Evolutionary conservation across 2,113 vertebrate genomes (phyloP), one percentile per base, ranked within the genome.

Genomic region (Cyprinodon brontotheroides): DNA sequence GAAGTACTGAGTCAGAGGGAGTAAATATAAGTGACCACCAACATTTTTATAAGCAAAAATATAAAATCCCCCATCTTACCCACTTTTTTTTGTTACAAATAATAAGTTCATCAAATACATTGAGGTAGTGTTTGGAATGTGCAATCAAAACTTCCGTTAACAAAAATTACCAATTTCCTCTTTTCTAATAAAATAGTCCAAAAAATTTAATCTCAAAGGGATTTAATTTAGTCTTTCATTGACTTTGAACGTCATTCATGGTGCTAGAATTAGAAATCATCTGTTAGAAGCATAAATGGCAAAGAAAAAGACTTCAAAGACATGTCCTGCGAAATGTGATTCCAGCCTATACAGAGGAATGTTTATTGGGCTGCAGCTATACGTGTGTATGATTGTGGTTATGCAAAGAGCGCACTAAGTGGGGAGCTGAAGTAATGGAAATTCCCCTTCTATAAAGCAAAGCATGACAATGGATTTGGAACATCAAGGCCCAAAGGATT

Each of bases 401-500:
- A 83, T 89, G 89, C 82, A 88, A 86, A 91, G 83, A 86, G 80
- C 80, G 89, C 86, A 89, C 80, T 87, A 89, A 88, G 87, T 89
- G 81, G 40, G 78, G 82, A 87, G 85, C 87, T 91, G 89, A 92
- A 93, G 91, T 93, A 89, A 93, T 92, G 92, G 91, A 93, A 93
- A 93, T 93, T 89, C 87, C 83, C 86, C 72, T 81, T 78, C 86
- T 88, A 91, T 86, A 91, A 92, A 92, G 86, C 89, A 86, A 92
- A 88, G 92, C 92, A 91, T 93, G 92, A 93, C 92, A 92, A 92
- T 90, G 92, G 92, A 92, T 94, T 94, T 92, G 88, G 89, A 88
- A 89, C 91, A 91, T 92, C 93, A 92, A 91, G 91, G 86, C 87
- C 86, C 63, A 43, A 61, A 47, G 92, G 92, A 94, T 92, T 93